These are phyloP conservation scores for Argyrosomus regius DNA, from an alignment of 2,797 vertebrate genomes.

Conservation along the genomic window DNA sequence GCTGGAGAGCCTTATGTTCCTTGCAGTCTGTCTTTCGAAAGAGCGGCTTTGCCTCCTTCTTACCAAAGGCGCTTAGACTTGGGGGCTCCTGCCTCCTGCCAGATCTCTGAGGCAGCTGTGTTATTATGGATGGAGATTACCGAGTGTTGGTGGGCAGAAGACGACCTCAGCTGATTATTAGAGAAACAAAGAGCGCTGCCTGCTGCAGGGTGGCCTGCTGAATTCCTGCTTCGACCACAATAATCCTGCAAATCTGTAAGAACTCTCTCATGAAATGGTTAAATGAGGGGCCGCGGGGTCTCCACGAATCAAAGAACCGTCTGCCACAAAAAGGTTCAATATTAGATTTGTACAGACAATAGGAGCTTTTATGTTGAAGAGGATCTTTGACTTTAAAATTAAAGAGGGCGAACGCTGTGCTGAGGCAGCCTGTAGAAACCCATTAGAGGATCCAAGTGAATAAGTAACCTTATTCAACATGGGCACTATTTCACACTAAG, in stretches of 20 bases:
- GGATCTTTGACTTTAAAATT: neutral
- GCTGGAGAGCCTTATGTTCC: constrained; percentile 72
- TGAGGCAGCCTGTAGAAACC: neutral
- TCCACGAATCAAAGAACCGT: constrained; percentile 7
- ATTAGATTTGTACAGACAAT: neutral
- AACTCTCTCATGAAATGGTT: constrained; percentile 5
- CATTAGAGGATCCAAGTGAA: neutral
- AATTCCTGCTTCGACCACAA: constrained; percentile 48
- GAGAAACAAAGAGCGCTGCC: constrained; percentile 67
- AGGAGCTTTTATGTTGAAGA: neutral
- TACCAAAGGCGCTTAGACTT: constrained; percentile 70
- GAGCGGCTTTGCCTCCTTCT: constrained; percentile 74
- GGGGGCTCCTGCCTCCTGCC: constrained; percentile 69
- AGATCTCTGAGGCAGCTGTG: constrained; percentile 73
- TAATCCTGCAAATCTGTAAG: constrained; percentile 37
- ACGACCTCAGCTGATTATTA: constrained; percentile 81
- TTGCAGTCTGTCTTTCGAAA: constrained; percentile 60
- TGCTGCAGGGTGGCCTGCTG: constrained; percentile 23
- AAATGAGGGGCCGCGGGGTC: neutral
- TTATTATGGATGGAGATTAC: constrained; percentile 80
- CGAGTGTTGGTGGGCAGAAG: constrained; percentile 72
- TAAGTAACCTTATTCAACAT: too few relatives aligned
- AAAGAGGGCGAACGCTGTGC: neutral
- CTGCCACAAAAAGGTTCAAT: neutral
- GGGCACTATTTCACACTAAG: neutral